Percentiles rank a stretch among this genome's conserved stretches.
phyloP scores from a whole-genome alignment of 2,113 vertebrate genomes.

The Carollia perspicillata region DNA sequence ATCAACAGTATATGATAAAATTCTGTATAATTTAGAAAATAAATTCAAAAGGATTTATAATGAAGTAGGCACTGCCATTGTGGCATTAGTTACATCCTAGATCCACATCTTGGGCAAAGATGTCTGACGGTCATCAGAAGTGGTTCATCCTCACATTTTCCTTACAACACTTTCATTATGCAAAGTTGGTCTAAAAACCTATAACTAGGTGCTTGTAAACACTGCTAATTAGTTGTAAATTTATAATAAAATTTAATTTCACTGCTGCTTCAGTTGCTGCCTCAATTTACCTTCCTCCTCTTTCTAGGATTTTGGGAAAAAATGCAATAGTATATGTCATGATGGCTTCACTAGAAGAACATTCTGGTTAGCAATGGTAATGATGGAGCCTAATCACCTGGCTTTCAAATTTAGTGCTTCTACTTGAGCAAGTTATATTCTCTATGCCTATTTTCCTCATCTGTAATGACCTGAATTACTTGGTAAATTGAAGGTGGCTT shows the following conservation, averaged over 20 bases:
- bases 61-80: not conserved
- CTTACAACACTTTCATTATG: not conserved
- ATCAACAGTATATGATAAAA: not conserved
- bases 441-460: not conserved
- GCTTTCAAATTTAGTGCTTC: not conserved
- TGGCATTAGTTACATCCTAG: not conserved
- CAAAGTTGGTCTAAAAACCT: not conserved
- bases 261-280: not conserved
- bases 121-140: not conserved
- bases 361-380: not conserved
- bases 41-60: not conserved
- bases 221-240: not conserved
- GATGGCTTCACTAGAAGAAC: not conserved
- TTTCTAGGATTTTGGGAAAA: not conserved
- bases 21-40: not conserved
- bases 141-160: not conserved
- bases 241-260: not conserved
- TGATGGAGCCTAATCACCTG: not conserved
- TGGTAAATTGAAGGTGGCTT: constrained; percentile 2
- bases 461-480: not conserved
- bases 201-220: not conserved
- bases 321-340: not conserved
- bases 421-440: not conserved
- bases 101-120: not conserved
- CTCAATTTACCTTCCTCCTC: not conserved